Percentiles rank a stretch among this genome's conserved stretches.
Conservation (phyloP, 2,797 vertebrate species). For the Malacoctenus gilli region DNA sequence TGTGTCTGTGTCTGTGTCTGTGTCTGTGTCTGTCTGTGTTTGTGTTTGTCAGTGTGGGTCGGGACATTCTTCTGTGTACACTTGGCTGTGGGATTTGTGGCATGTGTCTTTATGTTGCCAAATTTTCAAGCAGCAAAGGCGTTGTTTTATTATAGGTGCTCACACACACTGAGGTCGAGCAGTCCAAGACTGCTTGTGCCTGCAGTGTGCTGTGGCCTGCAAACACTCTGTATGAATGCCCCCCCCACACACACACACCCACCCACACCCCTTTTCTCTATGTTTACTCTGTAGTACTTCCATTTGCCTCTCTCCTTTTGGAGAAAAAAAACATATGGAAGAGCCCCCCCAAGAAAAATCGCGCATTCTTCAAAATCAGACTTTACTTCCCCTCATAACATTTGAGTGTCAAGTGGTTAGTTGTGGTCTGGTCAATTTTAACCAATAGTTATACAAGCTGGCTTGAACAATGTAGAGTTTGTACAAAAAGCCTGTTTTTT, state of each 20-base stretch:
- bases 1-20: no score
- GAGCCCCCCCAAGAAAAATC: no score
- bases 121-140: slow-evolving; percentile 50
- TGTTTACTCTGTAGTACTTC: no score
- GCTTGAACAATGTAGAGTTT: not conserved
- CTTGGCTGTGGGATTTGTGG: slow-evolving; percentile 48
- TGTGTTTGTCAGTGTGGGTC: no score
- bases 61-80: slow-evolving; percentile 17
- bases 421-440: no score
- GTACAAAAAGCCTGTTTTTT: not conserved
- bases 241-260: no score
- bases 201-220: slow-evolving; percentile 65
- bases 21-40: no score
- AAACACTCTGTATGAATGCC: no score
- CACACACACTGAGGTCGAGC: slow-evolving; percentile 38
- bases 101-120: slow-evolving; percentile 55
- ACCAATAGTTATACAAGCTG: not conserved
- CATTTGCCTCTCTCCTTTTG: no score
- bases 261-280: slow-evolving; percentile 35
- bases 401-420: not conserved
- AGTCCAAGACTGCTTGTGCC: slow-evolving; percentile 55
- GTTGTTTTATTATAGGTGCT: slow-evolving; percentile 43
- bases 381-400: no score
- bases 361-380: no score
- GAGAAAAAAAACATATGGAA: no score